Conservation (phyloP, 23 tunicate genomes). For the Ciona savignyi region DNA sequence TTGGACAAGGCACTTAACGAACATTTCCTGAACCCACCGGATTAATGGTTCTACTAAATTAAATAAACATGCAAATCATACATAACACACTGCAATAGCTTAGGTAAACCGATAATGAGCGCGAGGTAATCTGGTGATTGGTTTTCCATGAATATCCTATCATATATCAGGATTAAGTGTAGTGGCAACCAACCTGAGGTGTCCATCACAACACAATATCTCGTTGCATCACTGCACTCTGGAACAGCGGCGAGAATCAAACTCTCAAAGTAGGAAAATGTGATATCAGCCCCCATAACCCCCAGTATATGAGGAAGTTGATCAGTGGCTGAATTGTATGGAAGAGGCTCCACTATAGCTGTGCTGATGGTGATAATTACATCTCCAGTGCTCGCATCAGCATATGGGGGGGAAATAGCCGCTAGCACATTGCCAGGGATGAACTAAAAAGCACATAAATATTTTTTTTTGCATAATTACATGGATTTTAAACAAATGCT, state of each 20-base stretch:
- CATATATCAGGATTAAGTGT: too few species aligned
- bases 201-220: slow-evolving; percentile 49
- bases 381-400: slow-evolving; percentile 57
- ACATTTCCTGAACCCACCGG: too few species aligned
- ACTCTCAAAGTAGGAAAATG: slow-evolving; percentile 20
- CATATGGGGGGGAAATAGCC: slow-evolving; percentile 72
- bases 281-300: slow-evolving; percentile 69
- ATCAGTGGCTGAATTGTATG: neutral
- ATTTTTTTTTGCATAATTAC: too few species aligned
- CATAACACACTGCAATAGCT: too few species aligned
- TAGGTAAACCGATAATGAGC: too few species aligned
- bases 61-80: too few species aligned
- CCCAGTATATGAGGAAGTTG: slow-evolving; percentile 33
- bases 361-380: slow-evolving; percentile 56
- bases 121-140: too few species aligned
- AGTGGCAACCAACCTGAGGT: slow-evolving; percentile 60
- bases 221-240: slow-evolving; percentile 16
- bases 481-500: too few species aligned
- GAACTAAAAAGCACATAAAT: neutral
- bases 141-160: too few species aligned
- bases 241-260: slow-evolving; percentile 13
- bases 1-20: too few species aligned
- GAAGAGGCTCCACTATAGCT: slow-evolving; percentile 20
- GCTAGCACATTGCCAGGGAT: slow-evolving; percentile 9
- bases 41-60: too few species aligned